A percentile compares a stretch with the other conserved stretches of the same genome.
Conservation (phyloP, 2,888 invertebrate genomes). For the Piscicola geometra region DNA sequence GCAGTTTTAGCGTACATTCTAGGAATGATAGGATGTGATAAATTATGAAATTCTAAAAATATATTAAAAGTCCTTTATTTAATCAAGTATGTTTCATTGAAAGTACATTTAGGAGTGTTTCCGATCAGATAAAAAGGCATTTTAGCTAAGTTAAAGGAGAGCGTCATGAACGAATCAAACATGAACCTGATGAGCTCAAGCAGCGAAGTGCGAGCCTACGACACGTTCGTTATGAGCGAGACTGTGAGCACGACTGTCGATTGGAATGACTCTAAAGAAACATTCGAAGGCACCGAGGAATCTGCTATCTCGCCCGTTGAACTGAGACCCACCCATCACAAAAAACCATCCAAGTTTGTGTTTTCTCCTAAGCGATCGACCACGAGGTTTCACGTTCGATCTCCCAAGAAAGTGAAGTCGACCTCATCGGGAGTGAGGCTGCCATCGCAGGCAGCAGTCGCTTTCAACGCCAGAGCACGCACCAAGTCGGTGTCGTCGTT, state of each 20-base stretch:
- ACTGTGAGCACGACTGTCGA: not conserved
- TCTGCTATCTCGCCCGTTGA: not conserved
- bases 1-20: no score
- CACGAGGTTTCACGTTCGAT: not conserved
- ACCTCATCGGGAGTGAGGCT: not conserved
- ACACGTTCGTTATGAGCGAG: not conserved
- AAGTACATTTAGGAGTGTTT: no score
- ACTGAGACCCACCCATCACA: not conserved
- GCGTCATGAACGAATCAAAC: not conserved
- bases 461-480: constrained; percentile 16
- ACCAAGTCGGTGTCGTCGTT: constrained; percentile 26
- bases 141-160: no score
- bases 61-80: no score
- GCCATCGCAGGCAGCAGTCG: not conserved
- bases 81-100: no score
- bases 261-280: not conserved
- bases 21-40: no score
- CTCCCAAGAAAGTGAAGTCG: not conserved
- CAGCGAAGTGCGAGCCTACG: not conserved
- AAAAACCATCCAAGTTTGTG: not conserved
- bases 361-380: not conserved
- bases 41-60: no score
- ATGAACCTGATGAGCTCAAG: not conserved
- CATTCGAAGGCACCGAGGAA: no score
- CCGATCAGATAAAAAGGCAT: no score